Base-by-base conservation (phyloP, 1,140 invertebrate genomes). In the Tribolium madens region DNA sequence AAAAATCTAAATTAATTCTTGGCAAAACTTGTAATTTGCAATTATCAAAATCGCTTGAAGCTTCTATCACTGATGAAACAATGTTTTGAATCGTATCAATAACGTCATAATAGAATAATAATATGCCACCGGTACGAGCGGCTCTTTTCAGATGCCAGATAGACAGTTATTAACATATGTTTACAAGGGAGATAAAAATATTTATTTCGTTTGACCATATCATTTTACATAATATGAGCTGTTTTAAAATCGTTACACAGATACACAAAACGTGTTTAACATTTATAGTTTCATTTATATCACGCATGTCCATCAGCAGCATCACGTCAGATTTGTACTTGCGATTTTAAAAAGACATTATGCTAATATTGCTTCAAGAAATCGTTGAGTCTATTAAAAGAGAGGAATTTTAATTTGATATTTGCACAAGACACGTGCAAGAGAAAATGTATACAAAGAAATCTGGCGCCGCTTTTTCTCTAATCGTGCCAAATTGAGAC, bases 131-230 rank as follows among this genome's bases (percentile, higher is more conserved):
- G 46, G 21, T 26, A 13, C 14, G 13, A 72, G 70, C 70, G 70
- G 70, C 70, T 21, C 70, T 21, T 72, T 72, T 72, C 14, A 72
- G 70, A 72, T 72, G 46, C 13, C 50, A 72, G 70, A 72, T 72
- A 72, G 46, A 72, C 46, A 33, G 70, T 72, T 72, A 72, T 72
- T 72, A 72, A 72, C 70, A 72, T 72, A 72, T 72, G 70, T 72
- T 72, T 72, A 72, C 70, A 72, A 72, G 70, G 46, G 46, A 72
- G 70, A 72, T 72, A 72, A 72, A 72, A 72, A 72, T 72, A 72
- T 72, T 72, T 72, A 72, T 72, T 72, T 72, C 70, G 31, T 72
- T 72, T 15, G 70, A 52, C 26, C 46, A 72, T 46, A 72, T 72
- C 70, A 52, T 72, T 72, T 72, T 72, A 72, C 70, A 72, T 72